These are phyloP conservation scores for Tetramorium simillimum DNA, from an alignment of 1,140 invertebrate species.

Conservation along the genomic window DNA sequence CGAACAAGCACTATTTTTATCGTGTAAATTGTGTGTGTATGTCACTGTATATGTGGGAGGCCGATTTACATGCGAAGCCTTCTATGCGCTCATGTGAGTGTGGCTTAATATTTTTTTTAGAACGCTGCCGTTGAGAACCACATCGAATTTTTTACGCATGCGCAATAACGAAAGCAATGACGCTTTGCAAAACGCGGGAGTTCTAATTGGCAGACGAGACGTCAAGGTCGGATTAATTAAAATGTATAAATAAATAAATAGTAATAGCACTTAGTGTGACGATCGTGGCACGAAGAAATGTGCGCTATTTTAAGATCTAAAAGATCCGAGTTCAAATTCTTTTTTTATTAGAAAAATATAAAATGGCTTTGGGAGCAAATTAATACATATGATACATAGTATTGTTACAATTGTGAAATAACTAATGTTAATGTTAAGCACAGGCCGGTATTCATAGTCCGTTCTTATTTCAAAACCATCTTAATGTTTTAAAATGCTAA, in stretches of 20 bases:
- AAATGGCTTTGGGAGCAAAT: too few relatives aligned
- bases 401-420: too few relatives aligned
- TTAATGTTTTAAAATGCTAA: too few relatives aligned
- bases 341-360: too few relatives aligned
- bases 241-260: background rate
- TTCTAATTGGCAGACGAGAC: background rate
- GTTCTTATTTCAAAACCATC: too few relatives aligned
- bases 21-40: conserved; percentile 41
- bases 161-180: background rate
- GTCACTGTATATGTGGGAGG: conserved; percentile 6
- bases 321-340: too few relatives aligned
- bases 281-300: too few relatives aligned
- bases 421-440: too few relatives aligned
- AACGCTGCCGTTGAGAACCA: conserved; percentile 11
- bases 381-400: too few relatives aligned
- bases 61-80: conserved; percentile 50
- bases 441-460: too few relatives aligned
- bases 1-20: conserved; percentile 66
- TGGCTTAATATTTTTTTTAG: conserved; percentile 10
- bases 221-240: background rate
- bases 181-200: background rate
- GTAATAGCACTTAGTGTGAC: too few relatives aligned
- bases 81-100: background rate
- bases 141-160: background rate
- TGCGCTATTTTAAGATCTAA: too few relatives aligned